Evolutionary conservation across 2,113 vertebrate species (phyloP).

Genomic region (Laticauda colubrina): DNA sequence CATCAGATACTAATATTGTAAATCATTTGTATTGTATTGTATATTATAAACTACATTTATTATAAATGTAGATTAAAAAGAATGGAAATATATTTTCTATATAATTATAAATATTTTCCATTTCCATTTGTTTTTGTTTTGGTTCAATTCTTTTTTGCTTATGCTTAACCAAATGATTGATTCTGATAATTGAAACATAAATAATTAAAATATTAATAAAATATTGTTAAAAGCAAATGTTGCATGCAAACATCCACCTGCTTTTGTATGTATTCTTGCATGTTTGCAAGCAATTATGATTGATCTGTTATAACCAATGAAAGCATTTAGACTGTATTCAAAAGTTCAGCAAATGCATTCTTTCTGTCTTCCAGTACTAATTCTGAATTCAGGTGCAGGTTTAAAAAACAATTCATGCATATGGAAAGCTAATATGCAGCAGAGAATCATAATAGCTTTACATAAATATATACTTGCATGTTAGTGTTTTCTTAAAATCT

Average conservation of each 20-base stretch:
- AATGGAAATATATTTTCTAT: not conserved
- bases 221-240: not conserved
- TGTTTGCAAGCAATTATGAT: not conserved
- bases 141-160: not conserved
- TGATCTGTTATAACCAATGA: not conserved
- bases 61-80: not conserved
- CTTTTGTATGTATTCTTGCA: not conserved
- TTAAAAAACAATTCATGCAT: not conserved
- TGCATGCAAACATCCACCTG: not conserved
- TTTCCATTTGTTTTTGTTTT: not conserved
- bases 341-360: not conserved
- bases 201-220: not conserved
- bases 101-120: no score
- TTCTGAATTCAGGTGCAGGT: not conserved
- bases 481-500: conserved; percentile 5
- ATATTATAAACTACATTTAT: no score
- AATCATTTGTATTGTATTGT: not conserved
- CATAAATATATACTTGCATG: conserved; percentile 5
- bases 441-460: not conserved
- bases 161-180: not conserved
- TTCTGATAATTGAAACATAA: not conserved
- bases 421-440: not conserved
- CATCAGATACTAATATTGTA: not conserved
- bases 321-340: not conserved
- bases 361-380: not conserved